Evolutionary conservation across 2,888 invertebrate species (phyloP).

Genomic region (Zele albiditarsus): DNA sequence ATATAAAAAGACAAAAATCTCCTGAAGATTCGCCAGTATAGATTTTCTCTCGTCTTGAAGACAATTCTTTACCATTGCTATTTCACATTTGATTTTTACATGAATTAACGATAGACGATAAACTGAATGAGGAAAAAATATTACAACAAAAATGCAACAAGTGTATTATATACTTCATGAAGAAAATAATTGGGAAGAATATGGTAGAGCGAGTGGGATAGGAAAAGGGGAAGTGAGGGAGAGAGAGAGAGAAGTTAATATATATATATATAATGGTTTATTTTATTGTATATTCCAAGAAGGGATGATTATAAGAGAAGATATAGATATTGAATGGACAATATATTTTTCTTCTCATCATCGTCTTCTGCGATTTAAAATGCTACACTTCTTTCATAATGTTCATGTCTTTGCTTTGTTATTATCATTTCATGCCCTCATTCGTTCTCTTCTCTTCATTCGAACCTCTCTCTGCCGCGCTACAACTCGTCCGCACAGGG

Average conservation of each 20-base stretch:
- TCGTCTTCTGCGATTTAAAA: background rate
- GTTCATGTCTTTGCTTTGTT: constrained; percentile 3
- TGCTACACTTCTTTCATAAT: constrained; percentile 9
- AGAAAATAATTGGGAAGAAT: background rate
- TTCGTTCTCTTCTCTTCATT: constrained; percentile 22
- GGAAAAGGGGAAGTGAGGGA: background rate
- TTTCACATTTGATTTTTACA: constrained; percentile 51
- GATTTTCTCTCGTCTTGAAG: background rate
- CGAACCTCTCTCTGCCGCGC: constrained; percentile 29
- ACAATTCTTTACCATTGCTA: constrained; percentile 31
- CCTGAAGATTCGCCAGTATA: background rate
- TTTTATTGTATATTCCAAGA: constrained; percentile 5
- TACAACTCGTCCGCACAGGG: constrained; percentile 27
- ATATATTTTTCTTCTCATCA: background rate
- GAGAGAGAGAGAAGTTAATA: background rate
- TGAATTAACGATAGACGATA: constrained; percentile 10
- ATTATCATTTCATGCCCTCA: constrained; percentile 24
- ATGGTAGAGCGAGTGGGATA: background rate
- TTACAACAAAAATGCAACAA: background rate
- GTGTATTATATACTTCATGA: background rate
- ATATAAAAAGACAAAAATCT: constrained; percentile 25
- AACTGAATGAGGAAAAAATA: background rate
- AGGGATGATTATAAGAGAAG: background rate
- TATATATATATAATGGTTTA: background rate
- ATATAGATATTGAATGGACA: background rate